A percentile compares a stretch with the other conserved stretches of the same genome.
These are phyloP conservation scores for Carabus problematicus DNA, from an alignment of 2,888 invertebrate species.

Conservation along the genomic window DNA sequence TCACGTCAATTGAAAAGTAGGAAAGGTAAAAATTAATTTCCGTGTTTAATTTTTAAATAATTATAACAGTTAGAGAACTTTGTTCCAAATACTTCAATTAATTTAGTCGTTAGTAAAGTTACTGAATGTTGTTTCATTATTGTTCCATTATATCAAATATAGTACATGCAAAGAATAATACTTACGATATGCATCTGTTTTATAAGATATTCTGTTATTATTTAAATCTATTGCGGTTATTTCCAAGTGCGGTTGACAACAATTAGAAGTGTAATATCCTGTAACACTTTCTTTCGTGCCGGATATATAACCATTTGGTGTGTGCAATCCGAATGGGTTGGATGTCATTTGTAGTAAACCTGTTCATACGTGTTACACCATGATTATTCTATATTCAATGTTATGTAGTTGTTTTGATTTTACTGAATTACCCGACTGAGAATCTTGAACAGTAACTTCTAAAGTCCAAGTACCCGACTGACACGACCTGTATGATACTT, in stretches of 20 bases:
- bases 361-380: conserved; percentile 48
- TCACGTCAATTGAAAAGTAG: no score
- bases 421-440: conserved; percentile 63
- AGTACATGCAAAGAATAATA: conserved; percentile 27
- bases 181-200: conserved; percentile 65
- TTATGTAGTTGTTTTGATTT: conserved; percentile 48
- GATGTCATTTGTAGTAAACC: conserved; percentile 68
- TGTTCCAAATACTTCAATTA: background rate
- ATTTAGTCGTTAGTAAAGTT: background rate
- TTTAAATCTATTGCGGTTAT: conserved; percentile 72
- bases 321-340: conserved; percentile 67
- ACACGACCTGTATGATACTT: conserved; percentile 63
- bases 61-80: no score
- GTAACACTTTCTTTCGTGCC: conserved; percentile 72
- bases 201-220: conserved; percentile 70
- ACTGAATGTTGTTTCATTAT: background rate
- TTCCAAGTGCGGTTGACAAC: conserved; percentile 73
- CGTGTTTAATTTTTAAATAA: no score
- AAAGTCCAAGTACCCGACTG: conserved; percentile 73
- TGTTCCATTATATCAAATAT: conserved; percentile 6
- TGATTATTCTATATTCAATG: background rate
- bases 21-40: no score
- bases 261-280: conserved; percentile 74
- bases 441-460: conserved; percentile 72
- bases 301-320: conserved; percentile 69